Evolutionary conservation across 2,888 invertebrate species (phyloP), one percentile per base, ranked within the genome.

Genomic region (Nymphalis urticae): DNA sequence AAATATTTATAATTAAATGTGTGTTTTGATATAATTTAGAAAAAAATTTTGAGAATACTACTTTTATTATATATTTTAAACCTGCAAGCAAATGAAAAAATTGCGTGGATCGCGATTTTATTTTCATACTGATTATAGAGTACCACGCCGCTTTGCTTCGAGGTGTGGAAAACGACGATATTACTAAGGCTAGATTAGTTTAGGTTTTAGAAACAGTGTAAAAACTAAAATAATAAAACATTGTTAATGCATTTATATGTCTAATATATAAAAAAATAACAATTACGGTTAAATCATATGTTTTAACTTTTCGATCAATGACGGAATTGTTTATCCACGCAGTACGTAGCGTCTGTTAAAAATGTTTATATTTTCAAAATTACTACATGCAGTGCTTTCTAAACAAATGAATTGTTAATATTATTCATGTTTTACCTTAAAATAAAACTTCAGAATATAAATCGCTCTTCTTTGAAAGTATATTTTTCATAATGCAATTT

Each of bases 351-450:
- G 60, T 71, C 67, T 66, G 62, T 42, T 42, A 69, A 62, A 69
- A 68, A 74, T 73, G 69, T 72, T 72, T 74, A 70, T 27, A 62
- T 73, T 72, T 47, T 51, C 48, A 58, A 67, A 67, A 61, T 48
- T 60, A 64, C 67, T 69, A 53, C 48, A 51, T 66, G 27, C 48
- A 17, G 58, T 7, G 59, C 47, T 54, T 19, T 62, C 62, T 7
- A 56, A 54, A 54, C 27, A 54, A 27, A 24, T 27, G 17, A 56
- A 36, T 21, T 9, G 21, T 16, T n/a, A 32, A 17, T n/a, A 56
- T 17, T 17, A 32, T 56, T 32, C n/a, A 7, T 27, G 32, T n/a
- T 8, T 32, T 17, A 32, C 32, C n/a, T 56, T 56, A 36, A 8
- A 56, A 56, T 56, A 32, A 56, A 36, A 56, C 32, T 56, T 56